Percentiles rank a stretch among this genome's conserved stretches.
phyloP scores from a whole-genome alignment of 2,888 invertebrate genomes.

The Tetrapedia diversipes region DNA sequence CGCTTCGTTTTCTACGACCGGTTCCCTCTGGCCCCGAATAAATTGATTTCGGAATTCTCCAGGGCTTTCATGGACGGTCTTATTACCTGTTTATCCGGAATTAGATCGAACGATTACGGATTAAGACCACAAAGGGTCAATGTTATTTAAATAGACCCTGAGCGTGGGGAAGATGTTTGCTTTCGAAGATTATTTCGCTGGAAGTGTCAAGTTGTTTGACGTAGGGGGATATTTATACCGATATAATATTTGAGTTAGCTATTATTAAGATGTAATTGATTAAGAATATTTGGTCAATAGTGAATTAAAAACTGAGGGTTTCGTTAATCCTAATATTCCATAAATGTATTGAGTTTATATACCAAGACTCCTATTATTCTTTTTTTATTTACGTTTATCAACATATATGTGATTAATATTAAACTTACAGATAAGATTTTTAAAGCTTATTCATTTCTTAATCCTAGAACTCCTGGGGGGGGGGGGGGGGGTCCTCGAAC shows the following conservation, averaged over 20 bases:
- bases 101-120: conserved; percentile 14
- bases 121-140: neutral
- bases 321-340: too few species aligned
- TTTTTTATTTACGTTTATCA: neutral
- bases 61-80: conserved; percentile 3
- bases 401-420: too few species aligned
- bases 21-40: conserved; percentile 11
- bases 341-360: too few species aligned
- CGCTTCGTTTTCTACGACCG: conserved; percentile 34
- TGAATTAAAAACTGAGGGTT: neutral
- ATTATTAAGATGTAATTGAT: neutral
- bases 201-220: neutral
- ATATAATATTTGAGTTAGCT: neutral
- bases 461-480: too few species aligned
- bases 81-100: conserved; percentile 31
- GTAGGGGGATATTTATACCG: neutral
- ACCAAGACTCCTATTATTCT: too few species aligned
- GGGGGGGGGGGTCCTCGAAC: too few species aligned
- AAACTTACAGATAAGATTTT: too few species aligned
- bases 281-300: neutral
- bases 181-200: conserved; percentile 6
- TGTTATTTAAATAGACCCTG: conserved; percentile 5
- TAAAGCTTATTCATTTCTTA: too few species aligned
- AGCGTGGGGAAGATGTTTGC: conserved; percentile 1
- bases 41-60: conserved; percentile 43